These are phyloP conservation scores for Eurypyga helias DNA, from an alignment of 2,113 vertebrate genomes.

Conservation along the genomic window DNA sequence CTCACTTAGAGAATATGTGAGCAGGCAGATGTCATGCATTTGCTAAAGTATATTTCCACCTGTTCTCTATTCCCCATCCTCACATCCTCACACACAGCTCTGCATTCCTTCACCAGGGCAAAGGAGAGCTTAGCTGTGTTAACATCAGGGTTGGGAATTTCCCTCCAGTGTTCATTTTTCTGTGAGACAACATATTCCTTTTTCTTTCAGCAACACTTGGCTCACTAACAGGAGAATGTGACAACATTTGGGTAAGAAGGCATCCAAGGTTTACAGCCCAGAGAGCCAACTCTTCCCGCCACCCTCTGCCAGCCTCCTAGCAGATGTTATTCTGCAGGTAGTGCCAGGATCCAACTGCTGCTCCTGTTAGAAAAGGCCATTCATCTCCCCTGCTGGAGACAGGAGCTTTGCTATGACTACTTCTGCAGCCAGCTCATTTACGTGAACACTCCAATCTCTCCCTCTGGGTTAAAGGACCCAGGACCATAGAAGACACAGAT, in stretches of 20 bases:
- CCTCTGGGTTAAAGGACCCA: neutral
- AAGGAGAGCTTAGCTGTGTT: neutral
- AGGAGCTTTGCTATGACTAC: neutral
- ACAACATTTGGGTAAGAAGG: neutral
- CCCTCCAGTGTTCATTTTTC: neutral
- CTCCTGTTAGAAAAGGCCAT: neutral
- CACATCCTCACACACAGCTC: neutral
- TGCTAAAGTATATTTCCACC: neutral
- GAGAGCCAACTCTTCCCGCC: neutral
- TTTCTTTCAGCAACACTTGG: neutral
- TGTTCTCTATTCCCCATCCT: neutral
- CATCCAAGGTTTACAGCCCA: neutral
- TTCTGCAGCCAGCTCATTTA: neutral
- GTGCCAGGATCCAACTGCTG: neutral
- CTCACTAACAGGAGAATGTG: neutral
- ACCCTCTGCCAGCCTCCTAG: neutral
- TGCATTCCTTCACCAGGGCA: neutral
- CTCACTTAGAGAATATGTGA: neutral
- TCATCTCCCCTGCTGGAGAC: neutral
- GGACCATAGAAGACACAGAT: neutral
- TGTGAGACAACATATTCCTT: neutral
- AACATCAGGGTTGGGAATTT: neutral
- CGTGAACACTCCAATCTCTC: neutral
- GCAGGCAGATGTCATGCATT: neutral
- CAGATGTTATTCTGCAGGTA: conserved; percentile 24